Conservation (phyloP, 2,113 vertebrate genomes). For the Melospiza melodia region DNA sequence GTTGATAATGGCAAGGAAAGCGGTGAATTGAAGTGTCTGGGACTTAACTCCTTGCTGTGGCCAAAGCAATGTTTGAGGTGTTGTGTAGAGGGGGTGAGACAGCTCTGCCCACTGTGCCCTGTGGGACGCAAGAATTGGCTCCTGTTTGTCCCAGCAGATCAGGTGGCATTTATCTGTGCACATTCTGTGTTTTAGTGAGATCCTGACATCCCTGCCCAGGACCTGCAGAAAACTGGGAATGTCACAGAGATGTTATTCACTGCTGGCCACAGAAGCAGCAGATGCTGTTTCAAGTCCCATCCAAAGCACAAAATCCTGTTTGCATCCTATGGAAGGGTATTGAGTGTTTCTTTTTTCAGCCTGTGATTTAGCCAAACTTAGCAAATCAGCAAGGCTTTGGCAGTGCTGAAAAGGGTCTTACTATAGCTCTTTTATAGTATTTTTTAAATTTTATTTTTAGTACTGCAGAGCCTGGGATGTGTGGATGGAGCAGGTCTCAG, state of each 20-base stretch:
- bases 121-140: not conserved
- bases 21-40: not conserved
- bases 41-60: not conserved
- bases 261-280: not conserved
- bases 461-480: not conserved
- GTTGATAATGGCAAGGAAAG: not conserved
- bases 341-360: not conserved
- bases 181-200: not conserved
- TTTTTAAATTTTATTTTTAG: not conserved
- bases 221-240: not conserved
- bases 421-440: not conserved
- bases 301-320: not conserved
- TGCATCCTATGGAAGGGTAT: not conserved
- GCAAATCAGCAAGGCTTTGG: not conserved
- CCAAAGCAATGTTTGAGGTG: not conserved
- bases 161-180: not conserved
- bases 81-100: no score
- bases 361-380: not conserved
- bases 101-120: not conserved
- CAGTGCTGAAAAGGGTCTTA: not conserved
- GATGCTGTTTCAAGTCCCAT: not conserved
- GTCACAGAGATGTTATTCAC: not conserved
- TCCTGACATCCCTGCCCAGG: not conserved
- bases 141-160: accelerated
- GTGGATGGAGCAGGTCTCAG: not conserved